Evolutionary conservation across 2,113 vertebrate species (phyloP), one percentile per base, ranked within the genome.

Genomic region (Hyla sarda): DNA sequence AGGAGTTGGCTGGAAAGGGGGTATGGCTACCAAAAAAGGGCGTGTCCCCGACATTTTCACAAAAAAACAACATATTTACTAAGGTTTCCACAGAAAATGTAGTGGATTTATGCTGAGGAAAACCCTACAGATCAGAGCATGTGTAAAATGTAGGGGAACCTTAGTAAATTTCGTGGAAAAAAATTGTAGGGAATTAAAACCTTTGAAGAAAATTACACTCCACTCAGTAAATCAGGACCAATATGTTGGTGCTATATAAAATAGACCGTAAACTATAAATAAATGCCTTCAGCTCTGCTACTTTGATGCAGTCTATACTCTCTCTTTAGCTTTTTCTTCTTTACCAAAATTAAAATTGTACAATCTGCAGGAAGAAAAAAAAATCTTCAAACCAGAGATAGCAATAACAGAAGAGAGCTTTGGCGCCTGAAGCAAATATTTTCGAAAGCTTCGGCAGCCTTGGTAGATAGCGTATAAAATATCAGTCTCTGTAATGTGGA

Each of bases 401-500:
- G 75, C 47, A 56, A 65, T 48, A 48, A 23, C 48, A 14, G 75
- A 11, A 52, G 62, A 71, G 23, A 79, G 47, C 45, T 34, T 52
- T 79, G 52, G 52, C 56, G 60, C 62, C 75, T 79, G 56, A 75
- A 71, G 84, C 75, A 71, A 79, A 79, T 78, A 30, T 56, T 79
- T 85, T 71, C 60, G 6, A 25, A 50, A 56, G 75, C 47, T 28
- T 58, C 48, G 13, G 14, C 60, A 67, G 58, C 60, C 21, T 32
- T 76, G 23, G 12, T 45, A 62, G 56, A 84, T 75, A 1, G 41
- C 11, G 9, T 13, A 79, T 52, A 85, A 79, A 75, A 79, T 30
- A 56, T n/a, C 84, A 45, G 23, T 54, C 28, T 32, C 58, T 52
- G 45, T 79, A 85, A 85, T 71, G 47, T 85, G 84, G 84, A 50